Conservation (phyloP, 2,888 invertebrate species). For the Tetragonula carbonaria region DNA sequence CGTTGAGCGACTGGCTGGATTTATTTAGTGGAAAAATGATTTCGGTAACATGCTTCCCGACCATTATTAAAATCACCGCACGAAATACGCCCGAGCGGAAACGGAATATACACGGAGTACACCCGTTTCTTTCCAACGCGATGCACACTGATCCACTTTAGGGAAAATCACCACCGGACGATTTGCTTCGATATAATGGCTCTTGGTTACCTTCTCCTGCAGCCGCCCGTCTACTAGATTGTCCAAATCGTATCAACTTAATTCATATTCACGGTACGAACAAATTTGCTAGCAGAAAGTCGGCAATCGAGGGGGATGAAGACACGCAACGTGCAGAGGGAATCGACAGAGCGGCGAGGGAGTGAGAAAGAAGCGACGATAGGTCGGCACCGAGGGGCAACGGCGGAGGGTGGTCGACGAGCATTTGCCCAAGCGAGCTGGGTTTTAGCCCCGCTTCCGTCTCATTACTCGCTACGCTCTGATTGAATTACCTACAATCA, state of each 20-base stretch:
- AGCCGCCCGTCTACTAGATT: conserved; percentile 69
- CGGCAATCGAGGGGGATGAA: conserved; percentile 72
- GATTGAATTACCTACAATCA: conserved; percentile 81
- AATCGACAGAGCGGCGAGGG: conserved; percentile 40
- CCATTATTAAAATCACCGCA: conserved; percentile 36
- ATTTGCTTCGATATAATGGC: conserved; percentile 73
- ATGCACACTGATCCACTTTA: conserved; percentile 68
- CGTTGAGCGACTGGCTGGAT: conserved; percentile 1
- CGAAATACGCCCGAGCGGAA: background rate
- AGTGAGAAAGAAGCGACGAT: conserved; percentile 33
- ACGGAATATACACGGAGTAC: background rate
- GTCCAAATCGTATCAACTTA: conserved; percentile 80
- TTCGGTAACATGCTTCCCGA: conserved; percentile 6
- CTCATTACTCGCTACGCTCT: conserved; percentile 80
- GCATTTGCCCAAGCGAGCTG: conserved; percentile 76
- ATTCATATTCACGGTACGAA: conserved; percentile 79
- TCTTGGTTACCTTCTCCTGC: conserved; percentile 67
- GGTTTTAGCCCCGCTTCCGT: conserved; percentile 79
- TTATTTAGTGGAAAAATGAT: conserved; percentile 34
- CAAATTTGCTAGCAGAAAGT: conserved; percentile 75
- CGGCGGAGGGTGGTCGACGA: conserved; percentile 68
- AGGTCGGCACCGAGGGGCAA: conserved; percentile 45
- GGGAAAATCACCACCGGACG: conserved; percentile 68
- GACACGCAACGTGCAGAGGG: conserved; percentile 51
- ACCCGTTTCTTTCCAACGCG: conserved; percentile 53